Percentiles rank a stretch among this genome's conserved stretches.
Conservation (phyloP, 2,113 vertebrate species). For the Tor tambroides region DNA sequence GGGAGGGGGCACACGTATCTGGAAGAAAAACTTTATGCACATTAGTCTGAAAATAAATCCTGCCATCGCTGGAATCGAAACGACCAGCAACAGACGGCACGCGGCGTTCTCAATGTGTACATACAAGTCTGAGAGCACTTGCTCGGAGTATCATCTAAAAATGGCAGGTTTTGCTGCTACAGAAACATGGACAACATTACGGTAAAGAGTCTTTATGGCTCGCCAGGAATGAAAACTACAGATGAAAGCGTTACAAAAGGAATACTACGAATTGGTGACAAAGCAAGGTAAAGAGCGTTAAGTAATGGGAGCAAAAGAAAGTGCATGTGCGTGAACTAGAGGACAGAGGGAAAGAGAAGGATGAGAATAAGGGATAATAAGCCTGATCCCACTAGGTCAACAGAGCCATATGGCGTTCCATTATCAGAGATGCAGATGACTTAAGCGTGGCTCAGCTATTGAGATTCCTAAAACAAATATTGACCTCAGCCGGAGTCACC, state of each 20-base stretch:
- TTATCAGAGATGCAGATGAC: conserved; percentile 85
- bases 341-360: conserved; percentile 45
- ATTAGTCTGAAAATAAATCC: background rate
- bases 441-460: conserved; percentile 78
- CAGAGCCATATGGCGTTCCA: conserved; percentile 83
- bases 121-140: background rate
- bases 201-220: conserved; percentile 70
- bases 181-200: conserved; percentile 73
- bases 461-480: conserved; percentile 86
- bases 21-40: background rate
- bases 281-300: conserved; percentile 4
- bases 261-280: background rate
- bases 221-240: conserved; percentile 49
- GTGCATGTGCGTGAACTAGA: conserved; percentile 40
- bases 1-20: conserved; percentile 31
- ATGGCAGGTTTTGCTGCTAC: conserved; percentile 73
- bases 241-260: background rate
- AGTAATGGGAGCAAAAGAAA: conserved; percentile 1
- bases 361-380: conserved; percentile 61
- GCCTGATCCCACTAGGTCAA: conserved; percentile 78
- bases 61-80: background rate
- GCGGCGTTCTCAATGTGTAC: background rate
- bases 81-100: background rate
- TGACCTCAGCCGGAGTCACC: conserved; percentile 80
- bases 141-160: conserved; percentile 59